Evolutionary conservation across 2,888 invertebrate genomes (phyloP).

Genomic region (Drosophila koepferae): DNA sequence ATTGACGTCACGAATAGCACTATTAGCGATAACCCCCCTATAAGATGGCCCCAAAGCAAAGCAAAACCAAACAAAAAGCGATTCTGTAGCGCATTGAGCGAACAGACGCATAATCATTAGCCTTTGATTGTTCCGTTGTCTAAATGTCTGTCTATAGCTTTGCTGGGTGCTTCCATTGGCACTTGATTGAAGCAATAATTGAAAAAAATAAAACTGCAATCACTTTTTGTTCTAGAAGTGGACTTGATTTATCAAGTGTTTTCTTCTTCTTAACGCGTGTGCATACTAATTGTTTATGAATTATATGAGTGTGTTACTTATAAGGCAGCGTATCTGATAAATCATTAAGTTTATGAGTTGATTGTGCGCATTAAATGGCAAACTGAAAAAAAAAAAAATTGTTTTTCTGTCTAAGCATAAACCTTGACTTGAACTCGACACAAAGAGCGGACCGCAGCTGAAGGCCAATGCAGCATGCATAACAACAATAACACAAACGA

Average conservation of each 20-base stretch:
- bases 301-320: background rate
- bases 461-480: constrained; percentile 34
- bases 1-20: constrained; percentile 66
- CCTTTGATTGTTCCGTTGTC: constrained; percentile 18
- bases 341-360: constrained; percentile 6
- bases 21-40: constrained; percentile 64
- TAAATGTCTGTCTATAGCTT: constrained; percentile 9
- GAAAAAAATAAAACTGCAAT: constrained; percentile 13
- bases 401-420: constrained; percentile 27
- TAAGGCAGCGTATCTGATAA: constrained; percentile 2
- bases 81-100: background rate
- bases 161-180: constrained; percentile 15
- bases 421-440: constrained; percentile 44
- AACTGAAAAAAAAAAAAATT: constrained; percentile 34
- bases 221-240: constrained; percentile 1
- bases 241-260: constrained; percentile 31
- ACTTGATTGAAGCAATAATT: constrained; percentile 31
- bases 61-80: background rate
- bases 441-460: constrained; percentile 24
- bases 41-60: background rate
- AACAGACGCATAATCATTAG: constrained; percentile 7
- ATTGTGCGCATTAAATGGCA: background rate
- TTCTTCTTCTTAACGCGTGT: constrained; percentile 13
- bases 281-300: constrained; percentile 29
- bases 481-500: constrained; percentile 14